Percentiles rank a stretch among this genome's conserved stretches.
Conservation (phyloP, 2,888 invertebrate genomes). For the Nomada ruficornis region DNA sequence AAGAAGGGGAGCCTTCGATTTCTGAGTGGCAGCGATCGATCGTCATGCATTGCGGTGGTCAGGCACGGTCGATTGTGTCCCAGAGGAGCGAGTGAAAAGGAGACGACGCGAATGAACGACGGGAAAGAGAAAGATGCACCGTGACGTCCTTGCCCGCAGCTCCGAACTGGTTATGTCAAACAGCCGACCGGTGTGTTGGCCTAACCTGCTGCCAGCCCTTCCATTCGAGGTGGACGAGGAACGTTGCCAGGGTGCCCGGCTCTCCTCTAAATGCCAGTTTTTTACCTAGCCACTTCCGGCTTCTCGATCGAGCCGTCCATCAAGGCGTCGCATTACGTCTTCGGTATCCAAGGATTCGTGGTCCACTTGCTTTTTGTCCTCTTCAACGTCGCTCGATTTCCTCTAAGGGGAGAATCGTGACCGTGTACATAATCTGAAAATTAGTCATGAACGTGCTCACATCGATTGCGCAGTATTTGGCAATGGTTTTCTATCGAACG, state of each 20-base stretch:
- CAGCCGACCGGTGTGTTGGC: conserved; percentile 57
- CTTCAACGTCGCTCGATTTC: neutral
- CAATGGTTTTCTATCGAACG: too few species aligned
- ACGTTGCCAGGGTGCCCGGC: conserved; percentile 44
- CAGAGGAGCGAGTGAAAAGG: conserved; percentile 37
- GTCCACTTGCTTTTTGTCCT: conserved; percentile 36
- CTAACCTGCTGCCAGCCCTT: conserved; percentile 64
- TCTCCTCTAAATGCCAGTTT: conserved; percentile 64
- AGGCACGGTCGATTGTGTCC: conserved; percentile 68
- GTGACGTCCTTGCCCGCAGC: conserved; percentile 72
- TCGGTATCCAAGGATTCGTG: conserved; percentile 27
- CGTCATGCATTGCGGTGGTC: conserved; percentile 69
- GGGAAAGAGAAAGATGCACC: conserved; percentile 8
- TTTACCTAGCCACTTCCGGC: conserved; percentile 59
- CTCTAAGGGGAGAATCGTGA: too few species aligned
- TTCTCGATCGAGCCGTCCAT: conserved; percentile 56
- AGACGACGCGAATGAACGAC: conserved; percentile 17
- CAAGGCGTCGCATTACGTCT: conserved; percentile 61
- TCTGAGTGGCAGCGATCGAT: conserved; percentile 57
- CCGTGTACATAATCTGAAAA: too few species aligned
- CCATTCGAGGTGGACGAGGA: conserved; percentile 32
- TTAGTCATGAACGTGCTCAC: too few species aligned
- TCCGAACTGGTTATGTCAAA: conserved; percentile 76
- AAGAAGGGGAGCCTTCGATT: conserved; percentile 29
- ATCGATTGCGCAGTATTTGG: too few species aligned